phyloP scores from a whole-genome alignment of 1,140 invertebrate genomes.

The Dendrolimus punctatus region DNA sequence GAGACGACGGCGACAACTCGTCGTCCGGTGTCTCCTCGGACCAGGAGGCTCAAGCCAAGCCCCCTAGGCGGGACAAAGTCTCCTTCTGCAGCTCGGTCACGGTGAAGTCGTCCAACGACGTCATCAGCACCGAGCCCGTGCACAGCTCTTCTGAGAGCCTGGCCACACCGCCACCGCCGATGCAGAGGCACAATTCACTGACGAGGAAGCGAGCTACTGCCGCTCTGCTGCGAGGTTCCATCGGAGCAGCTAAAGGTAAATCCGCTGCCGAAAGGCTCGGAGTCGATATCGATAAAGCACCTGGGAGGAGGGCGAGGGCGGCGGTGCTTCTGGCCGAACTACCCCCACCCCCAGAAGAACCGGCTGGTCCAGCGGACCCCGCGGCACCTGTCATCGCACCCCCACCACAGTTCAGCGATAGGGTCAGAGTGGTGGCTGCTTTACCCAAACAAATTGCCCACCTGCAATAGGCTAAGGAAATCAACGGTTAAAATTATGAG shows the following conservation, averaged over 20 bases:
- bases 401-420: conserved; percentile 82
- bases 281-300: conserved; percentile 51
- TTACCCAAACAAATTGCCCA: conserved; percentile 77
- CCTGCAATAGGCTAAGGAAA: conserved; percentile 22
- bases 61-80: conserved; percentile 60
- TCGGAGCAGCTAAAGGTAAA: conserved; percentile 33
- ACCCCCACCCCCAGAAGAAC: conserved; percentile 86
- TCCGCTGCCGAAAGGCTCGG: conserved; percentile 65
- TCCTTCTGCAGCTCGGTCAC: conserved; percentile 68
- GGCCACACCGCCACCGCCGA: conserved; percentile 39
- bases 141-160: conserved; percentile 60
- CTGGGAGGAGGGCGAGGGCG: conserved; percentile 44
- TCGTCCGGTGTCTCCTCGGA: conserved; percentile 90
- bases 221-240: conserved; percentile 60
- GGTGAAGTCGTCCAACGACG: conserved; percentile 68
- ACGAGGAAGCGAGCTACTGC: conserved; percentile 72
- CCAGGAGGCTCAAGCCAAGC: conserved; percentile 75
- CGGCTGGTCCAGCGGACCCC: conserved; percentile 65
- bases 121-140: conserved; percentile 69
- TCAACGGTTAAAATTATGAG: no score
- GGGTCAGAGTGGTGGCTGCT: conserved; percentile 85
- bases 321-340: conserved; percentile 85
- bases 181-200: conserved; percentile 74
- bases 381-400: conserved; percentile 74
- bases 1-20: conserved; percentile 89